Base-by-base conservation (phyloP, 2,113 vertebrate species). In the Amazona guildingii region DNA sequence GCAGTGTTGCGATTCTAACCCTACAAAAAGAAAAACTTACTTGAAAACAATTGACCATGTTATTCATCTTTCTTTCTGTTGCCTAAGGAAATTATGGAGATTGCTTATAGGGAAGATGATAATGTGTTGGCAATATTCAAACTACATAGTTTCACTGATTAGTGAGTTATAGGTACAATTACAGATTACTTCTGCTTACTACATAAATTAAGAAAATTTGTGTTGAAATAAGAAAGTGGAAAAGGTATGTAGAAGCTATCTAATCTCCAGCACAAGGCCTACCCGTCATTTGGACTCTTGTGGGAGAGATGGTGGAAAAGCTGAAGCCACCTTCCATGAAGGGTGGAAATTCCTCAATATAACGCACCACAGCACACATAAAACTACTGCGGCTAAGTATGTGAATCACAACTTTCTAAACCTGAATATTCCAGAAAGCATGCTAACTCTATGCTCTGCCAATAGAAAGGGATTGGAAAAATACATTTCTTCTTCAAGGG, bases 321-420 rank as follows among this genome's bases (percentile, higher is more conserved):
- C 33, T 73, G n/a, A 19, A 77, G n/a, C n/a, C n/a, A 12, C 69
- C 37, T 37, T 37, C 37, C 37, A 37, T 37, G 37, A 37, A 37
- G 37, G 37, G 49, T 77, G 51, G 81, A 95, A 96, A 93, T 77
- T 92, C 41, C 17, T 72, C 43, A 35, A 51, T 90, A 39, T 88
- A 88, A 87, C 49, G 49, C n/a, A 77, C 41, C 68, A 70, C 41
- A 63, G 35, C 33, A 72, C 64, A 57, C 2, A 59, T 63, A 78
- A 93, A 95, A 76, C 29, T 72, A 17, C 43, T 77, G 63, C 6
- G 41, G 63, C 39, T 96, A 72, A 93, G 46, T 92, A 81, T 90
- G 46, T 90, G 80, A 93, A 92, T 92, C 83, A 86, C 80, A 69
- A 49, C 14, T 84, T 79, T 85, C 49, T 91, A 89, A 92, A 92